Conservation (phyloP, 2,888 invertebrate genomes). For the Deilephila elpenor region DNA sequence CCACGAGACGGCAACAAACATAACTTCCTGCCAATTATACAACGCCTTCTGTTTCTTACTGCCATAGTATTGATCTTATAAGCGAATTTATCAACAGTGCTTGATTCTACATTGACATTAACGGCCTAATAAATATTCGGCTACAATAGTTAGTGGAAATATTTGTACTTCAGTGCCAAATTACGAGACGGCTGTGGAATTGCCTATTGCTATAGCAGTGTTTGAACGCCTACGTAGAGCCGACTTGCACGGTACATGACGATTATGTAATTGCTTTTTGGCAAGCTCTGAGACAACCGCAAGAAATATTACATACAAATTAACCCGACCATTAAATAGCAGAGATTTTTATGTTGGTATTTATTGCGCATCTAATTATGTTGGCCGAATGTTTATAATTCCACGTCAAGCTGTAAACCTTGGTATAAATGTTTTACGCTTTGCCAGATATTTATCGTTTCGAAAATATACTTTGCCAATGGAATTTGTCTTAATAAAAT, state of each 20-base stretch:
- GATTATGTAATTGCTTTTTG: conserved; percentile 41
- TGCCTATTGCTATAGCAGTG: conserved; percentile 50
- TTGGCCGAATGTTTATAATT: conserved; percentile 21
- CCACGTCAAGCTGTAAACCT: conserved; percentile 12
- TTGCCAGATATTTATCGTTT: not conserved
- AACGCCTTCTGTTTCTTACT: conserved; percentile 4
- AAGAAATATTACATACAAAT: conserved; percentile 25
- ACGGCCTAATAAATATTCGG: conserved; percentile 27
- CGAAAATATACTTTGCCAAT: not conserved
- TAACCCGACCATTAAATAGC: conserved; percentile 11
- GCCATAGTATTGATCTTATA: conserved; percentile 22
- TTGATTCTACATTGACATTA: conserved; percentile 33
- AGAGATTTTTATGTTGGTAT: conserved; percentile 28
- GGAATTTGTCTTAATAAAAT: conserved; percentile 10
- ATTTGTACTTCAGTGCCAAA: conserved; percentile 34
- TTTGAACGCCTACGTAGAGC: conserved; percentile 39
- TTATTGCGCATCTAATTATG: conserved; percentile 33
- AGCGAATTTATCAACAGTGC: conserved; percentile 5
- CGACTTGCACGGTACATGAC: conserved; percentile 39
- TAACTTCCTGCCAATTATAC: conserved; percentile 11
- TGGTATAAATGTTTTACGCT: conserved; percentile 3
- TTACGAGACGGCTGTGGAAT: conserved; percentile 51
- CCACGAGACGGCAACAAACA: conserved; percentile 8
- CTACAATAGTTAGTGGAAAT: conserved; percentile 24
- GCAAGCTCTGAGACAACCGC: conserved; percentile 36